These are phyloP conservation scores for Heteropelma amictum DNA, from an alignment of 2,888 invertebrate genomes.

Conservation along the genomic window DNA sequence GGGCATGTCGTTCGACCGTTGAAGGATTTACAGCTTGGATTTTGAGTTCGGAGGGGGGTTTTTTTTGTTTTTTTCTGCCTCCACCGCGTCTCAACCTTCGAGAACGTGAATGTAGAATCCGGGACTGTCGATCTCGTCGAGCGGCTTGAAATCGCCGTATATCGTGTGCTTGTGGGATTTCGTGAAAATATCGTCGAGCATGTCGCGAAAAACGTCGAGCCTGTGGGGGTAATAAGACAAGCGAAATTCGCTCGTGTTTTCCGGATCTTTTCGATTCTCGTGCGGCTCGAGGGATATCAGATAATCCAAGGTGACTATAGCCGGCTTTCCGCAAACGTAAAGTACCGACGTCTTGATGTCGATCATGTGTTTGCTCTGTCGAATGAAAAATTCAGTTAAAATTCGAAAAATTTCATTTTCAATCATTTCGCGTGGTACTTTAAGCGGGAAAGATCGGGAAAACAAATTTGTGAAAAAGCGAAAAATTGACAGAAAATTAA, in stretches of 20 bases:
- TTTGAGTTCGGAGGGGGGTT: too few relatives aligned
- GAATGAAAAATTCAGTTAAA: constrained; percentile 59
- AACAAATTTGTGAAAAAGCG: too few relatives aligned
- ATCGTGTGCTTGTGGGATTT: constrained; percentile 83
- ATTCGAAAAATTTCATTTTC: constrained; percentile 4
- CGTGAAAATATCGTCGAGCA: constrained; percentile 86
- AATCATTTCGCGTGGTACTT: neutral
- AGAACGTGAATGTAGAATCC: constrained; percentile 93
- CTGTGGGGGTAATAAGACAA: constrained; percentile 93
- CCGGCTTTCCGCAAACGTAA: constrained; percentile 87
- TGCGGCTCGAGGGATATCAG: constrained; percentile 79
- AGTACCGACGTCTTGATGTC: constrained; percentile 92
- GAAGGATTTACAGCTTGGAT: neutral
- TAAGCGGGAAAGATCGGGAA: too few relatives aligned
- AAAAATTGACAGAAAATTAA: neutral
- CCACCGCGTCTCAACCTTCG: constrained; percentile 79
- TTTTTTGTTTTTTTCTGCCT: neutral
- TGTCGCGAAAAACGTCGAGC: constrained; percentile 84
- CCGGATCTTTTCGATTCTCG: constrained; percentile 71
- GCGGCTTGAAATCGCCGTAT: constrained; percentile 89
- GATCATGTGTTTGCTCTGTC: constrained; percentile 87
- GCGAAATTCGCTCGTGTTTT: constrained; percentile 86
- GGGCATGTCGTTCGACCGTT: too few relatives aligned
- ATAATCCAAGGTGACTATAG: constrained; percentile 90
- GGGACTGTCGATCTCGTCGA: constrained; percentile 83